Percentiles rank a stretch among this genome's conserved stretches.
phyloP scores from a whole-genome alignment of 2,797 vertebrate species.

The Sitta carolinensis region DNA sequence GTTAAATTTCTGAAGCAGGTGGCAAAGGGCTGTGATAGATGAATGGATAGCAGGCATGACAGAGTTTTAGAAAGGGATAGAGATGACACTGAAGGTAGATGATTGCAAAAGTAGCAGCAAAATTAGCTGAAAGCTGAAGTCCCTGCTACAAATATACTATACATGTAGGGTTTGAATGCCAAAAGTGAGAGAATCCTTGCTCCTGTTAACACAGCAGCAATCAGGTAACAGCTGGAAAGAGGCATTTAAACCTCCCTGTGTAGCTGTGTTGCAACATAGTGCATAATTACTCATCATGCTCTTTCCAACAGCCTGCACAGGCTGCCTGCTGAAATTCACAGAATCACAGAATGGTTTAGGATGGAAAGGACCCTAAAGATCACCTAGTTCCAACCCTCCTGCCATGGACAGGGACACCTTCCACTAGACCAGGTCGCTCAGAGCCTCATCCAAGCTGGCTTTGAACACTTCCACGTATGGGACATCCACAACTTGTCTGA shows the following conservation, averaged over 20 bases:
- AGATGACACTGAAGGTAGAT: not conserved
- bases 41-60: not conserved
- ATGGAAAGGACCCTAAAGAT: not conserved
- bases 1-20: not conserved
- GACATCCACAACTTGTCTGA: not conserved
- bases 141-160: not conserved
- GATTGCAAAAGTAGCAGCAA: not conserved
- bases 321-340: not conserved
- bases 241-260: not conserved
- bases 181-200: not conserved
- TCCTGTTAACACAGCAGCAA: constrained; percentile 15
- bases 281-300: not conserved
- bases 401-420: not conserved
- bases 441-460: not conserved
- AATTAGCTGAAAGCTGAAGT: not conserved
- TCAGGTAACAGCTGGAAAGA: constrained; percentile 8
- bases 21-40: not conserved
- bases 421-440: not conserved
- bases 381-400: not conserved
- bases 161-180: not conserved
- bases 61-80: not conserved
- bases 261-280: constrained; percentile 6
- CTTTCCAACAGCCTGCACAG: not conserved
- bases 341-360: not conserved
- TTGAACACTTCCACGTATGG: not conserved